These are phyloP conservation scores for Radopholus similis DNA, from an alignment of 1,140 invertebrate genomes.

Conservation along the genomic window DNA sequence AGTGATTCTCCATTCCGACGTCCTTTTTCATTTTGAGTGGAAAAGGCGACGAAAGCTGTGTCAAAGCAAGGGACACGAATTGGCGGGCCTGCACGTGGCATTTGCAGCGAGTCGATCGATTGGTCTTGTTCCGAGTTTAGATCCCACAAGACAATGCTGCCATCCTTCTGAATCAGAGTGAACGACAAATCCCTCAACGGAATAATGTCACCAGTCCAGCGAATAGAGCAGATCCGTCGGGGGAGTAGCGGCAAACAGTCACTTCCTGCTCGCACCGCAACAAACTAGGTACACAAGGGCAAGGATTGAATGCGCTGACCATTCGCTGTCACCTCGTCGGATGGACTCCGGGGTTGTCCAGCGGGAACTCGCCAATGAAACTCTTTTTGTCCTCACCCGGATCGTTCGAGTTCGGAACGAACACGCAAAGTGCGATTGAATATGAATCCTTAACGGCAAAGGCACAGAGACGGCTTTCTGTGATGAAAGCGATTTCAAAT, in stretches of 20 bases:
- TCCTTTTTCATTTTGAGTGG: background rate
- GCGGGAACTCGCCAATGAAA: conserved; percentile 6
- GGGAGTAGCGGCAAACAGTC: background rate
- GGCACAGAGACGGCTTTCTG: background rate
- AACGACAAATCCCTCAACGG: no score
- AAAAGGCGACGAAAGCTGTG: background rate
- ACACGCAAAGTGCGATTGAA: background rate
- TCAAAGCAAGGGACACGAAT: background rate
- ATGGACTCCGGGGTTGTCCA: background rate
- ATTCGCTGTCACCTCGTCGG: background rate
- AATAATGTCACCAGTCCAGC: conserved; percentile 6
- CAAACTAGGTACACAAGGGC: background rate
- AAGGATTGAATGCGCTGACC: background rate
- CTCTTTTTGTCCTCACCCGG: background rate
- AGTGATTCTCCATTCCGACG: background rate
- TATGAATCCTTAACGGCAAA: background rate
- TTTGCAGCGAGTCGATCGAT: background rate
- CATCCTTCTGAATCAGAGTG: background rate
- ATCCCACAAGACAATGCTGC: conserved; percentile 12
- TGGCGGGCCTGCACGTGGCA: background rate
- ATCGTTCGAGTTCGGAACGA: conserved; percentile 3
- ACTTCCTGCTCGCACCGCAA: conserved; percentile 8
- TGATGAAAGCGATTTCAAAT: background rate
- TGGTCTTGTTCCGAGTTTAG: background rate
- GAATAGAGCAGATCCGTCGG: conserved; percentile 5